A percentile compares a stretch with the other conserved stretches of the same genome.
These are phyloP conservation scores for Physella acuta DNA, from an alignment of 1,140 invertebrate genomes.

Conservation along the genomic window DNA sequence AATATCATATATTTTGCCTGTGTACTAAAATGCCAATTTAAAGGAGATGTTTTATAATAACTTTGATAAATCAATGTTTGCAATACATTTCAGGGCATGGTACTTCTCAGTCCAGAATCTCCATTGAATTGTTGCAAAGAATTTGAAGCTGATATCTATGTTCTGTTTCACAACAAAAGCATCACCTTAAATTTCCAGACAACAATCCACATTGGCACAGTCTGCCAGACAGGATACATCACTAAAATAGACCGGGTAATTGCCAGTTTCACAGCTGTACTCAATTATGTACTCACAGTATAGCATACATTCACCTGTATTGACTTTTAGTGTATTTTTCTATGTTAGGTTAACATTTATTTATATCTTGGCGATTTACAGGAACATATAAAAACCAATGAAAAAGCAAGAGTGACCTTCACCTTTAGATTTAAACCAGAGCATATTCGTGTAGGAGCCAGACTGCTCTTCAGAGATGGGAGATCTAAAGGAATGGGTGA, in stretches of 20 bases:
- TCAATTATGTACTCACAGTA: too few species aligned
- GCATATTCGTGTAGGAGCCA: slow-evolving; percentile 83
- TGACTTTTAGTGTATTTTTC: too few species aligned
- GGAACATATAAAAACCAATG: slow-evolving; percentile 72
- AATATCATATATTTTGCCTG: too few species aligned
- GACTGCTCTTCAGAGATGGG: slow-evolving; percentile 86
- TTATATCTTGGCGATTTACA: slow-evolving; percentile 36
- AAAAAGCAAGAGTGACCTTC: slow-evolving; percentile 83
- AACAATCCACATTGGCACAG: slow-evolving; percentile 91
- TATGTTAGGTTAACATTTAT: background rate
- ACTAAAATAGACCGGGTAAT: slow-evolving; percentile 59
- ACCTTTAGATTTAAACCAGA: slow-evolving; percentile 87
- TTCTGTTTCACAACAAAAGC: slow-evolving; percentile 80
- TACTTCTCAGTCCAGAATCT: slow-evolving; percentile 61
- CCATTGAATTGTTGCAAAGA: slow-evolving; percentile 38
- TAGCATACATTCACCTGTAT: too few species aligned
- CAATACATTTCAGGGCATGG: slow-evolving; percentile 53
- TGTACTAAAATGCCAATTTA: too few species aligned
- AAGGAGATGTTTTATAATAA: too few species aligned
- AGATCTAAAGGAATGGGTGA: slow-evolving; percentile 80
- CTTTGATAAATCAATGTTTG: too few species aligned
- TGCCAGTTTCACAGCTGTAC: too few species aligned
- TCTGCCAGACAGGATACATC: slow-evolving; percentile 85
- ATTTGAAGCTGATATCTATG: slow-evolving; percentile 76
- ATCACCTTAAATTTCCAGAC: slow-evolving; percentile 89